Percentiles rank a stretch among this genome's conserved stretches.
Evolutionary conservation across 2,797 vertebrate genomes (phyloP).

Genomic region (Setipinna tenuifilis): DNA sequence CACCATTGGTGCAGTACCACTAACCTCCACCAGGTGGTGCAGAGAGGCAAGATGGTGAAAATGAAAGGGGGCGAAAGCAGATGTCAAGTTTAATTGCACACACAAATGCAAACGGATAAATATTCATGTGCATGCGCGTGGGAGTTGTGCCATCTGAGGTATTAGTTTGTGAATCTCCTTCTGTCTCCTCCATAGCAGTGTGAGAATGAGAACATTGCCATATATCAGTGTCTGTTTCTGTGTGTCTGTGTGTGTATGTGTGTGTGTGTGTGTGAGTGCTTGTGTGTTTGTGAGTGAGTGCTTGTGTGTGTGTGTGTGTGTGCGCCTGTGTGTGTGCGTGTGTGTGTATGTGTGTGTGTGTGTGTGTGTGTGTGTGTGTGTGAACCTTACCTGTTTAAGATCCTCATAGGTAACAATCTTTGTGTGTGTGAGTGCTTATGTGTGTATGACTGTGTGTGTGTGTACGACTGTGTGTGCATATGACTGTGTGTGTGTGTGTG

Average conservation of each 20-base stretch:
- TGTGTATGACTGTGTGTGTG: not conserved
- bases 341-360: not conserved
- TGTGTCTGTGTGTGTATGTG: no score
- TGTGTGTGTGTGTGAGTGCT: not conserved
- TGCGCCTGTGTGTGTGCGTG: no score
- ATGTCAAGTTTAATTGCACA: not conserved
- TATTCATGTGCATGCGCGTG: not conserved
- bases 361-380: not conserved
- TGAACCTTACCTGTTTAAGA: slow-evolving; percentile 83
- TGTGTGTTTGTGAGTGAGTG: no score
- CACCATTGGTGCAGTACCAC: not conserved
- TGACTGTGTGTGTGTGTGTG: slow-evolving; percentile 22
- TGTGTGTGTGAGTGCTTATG: not conserved
- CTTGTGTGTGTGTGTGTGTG: no score
- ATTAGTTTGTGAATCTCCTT: not conserved
- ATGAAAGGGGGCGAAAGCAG: not conserved
- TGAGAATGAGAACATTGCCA: no score
- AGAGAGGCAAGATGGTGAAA: not conserved
- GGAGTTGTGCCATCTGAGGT: not conserved
- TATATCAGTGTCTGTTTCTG: no score
- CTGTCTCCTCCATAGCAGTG: not conserved
- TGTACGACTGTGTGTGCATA: slow-evolving; percentile 64
- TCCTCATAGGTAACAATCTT: no score
- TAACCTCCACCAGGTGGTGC: not conserved
- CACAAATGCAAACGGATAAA: not conserved